Base-by-base conservation (phyloP, 64 coral and sea anemone species). In the Hydrozoanthus tunicans region DNA sequence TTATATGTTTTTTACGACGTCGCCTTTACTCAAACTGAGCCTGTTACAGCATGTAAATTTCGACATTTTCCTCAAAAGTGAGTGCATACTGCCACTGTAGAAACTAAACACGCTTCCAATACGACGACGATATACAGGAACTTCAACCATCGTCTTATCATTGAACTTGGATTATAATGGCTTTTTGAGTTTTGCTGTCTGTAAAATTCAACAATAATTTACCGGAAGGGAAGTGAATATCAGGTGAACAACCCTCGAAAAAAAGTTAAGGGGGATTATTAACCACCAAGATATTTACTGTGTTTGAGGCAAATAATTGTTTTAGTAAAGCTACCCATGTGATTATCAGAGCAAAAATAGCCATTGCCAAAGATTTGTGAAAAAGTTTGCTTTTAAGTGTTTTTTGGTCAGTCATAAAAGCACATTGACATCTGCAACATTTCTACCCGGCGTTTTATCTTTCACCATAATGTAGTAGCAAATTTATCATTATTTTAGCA, bases 41-140 rank as follows among this genome's bases (percentile, higher is more conserved):
- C 20, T 20, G 32, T 63, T 13, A 63, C 61, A 63, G 7, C 61
- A 63, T 13, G 7, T 68, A 68, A 68, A 68, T 11, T 68, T 68
- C 64, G 64, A 68, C 64, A 68, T 68, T 68, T 68, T 68, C 64
- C 64, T 68, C 64, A 68, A 68, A 68, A 68, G 64, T 68, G 64
- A 68, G 0, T 68, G 7, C 64, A 68, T 68, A 68, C 64, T 68
- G 64, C 64, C 64, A 68, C 64, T 68, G 10, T 68, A 68, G 64
- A 68, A 68, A 68, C 64, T 68, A 68, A 68, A 68, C 64, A 68
- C 10, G 64, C 64, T 68, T 13, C 64, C 64, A 68, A 13, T 68
- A 68, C 64, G 64, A 68, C 6, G 64, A 13, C 64, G 64, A 68
- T 68, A 13, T 68, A 68, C 64, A 68, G 64, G 64, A 68, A 64